phyloP scores from a whole-genome alignment of 2,888 invertebrate genomes.

The Drosophila ochracea region DNA sequence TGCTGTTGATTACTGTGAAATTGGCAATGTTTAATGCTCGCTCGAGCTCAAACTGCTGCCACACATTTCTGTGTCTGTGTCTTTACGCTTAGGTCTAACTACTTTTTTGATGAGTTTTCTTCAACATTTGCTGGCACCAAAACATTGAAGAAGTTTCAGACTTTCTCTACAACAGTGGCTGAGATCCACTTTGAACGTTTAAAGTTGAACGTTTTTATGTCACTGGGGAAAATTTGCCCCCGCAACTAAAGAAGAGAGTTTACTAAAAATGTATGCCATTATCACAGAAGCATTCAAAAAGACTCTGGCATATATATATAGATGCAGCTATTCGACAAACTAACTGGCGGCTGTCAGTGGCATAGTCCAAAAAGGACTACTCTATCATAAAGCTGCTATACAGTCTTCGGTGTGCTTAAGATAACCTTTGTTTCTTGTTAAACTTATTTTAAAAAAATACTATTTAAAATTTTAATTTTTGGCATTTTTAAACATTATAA shows the following conservation, averaged over 20 bases:
- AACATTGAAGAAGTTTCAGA: slow-evolving; percentile 37
- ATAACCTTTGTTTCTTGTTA: no score
- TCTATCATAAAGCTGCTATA: background rate
- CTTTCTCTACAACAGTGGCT: slow-evolving; percentile 59
- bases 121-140: slow-evolving; percentile 35
- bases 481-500: no score
- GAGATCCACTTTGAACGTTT: slow-evolving; percentile 20
- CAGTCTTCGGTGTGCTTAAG: no score
- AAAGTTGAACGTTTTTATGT: slow-evolving; percentile 29
- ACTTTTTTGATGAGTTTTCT: slow-evolving; percentile 74
- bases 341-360: background rate
- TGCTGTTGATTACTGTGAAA: slow-evolving; percentile 73
- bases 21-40: slow-evolving; percentile 74
- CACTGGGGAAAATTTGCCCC: slow-evolving; percentile 17
- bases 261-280: slow-evolving; percentile 4
- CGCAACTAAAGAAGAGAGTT: slow-evolving; percentile 34
- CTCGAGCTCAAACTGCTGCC: slow-evolving; percentile 36
- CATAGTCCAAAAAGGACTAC: background rate
- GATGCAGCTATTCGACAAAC: background rate
- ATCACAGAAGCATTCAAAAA: slow-evolving; percentile 10
- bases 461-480: no score
- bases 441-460: no score
- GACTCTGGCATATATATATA: background rate
- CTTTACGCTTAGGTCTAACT: slow-evolving; percentile 59
- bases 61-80: slow-evolving; percentile 60